A percentile compares a stretch with the other conserved stretches of the same genome.
phyloP scores from a whole-genome alignment of 2,888 invertebrate species.

The Parochlus steinenii region DNA sequence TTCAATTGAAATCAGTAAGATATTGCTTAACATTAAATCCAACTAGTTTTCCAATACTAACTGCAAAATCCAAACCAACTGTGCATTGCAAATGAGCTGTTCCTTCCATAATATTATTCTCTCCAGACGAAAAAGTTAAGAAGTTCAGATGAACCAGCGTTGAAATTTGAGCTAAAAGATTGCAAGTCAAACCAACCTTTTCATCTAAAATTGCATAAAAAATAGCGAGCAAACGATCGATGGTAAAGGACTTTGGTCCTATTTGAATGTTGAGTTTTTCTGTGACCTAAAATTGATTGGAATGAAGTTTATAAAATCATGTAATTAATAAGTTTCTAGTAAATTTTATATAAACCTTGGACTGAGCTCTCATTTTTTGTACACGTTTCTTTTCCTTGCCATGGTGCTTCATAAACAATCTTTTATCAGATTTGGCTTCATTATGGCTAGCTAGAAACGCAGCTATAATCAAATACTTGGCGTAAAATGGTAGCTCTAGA shows the following conservation, averaged over 20 bases:
- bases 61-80: slow-evolving; percentile 64
- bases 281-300: slow-evolving; percentile 21
- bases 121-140: slow-evolving; percentile 50
- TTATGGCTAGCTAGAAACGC: slow-evolving; percentile 88
- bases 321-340: too few species aligned
- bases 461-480: slow-evolving; percentile 77
- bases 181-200: slow-evolving; percentile 69
- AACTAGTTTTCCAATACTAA: slow-evolving; percentile 57
- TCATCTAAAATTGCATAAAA: slow-evolving; percentile 79
- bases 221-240: slow-evolving; percentile 71
- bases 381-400: slow-evolving; percentile 52
- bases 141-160: slow-evolving; percentile 72
- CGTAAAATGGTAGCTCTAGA: slow-evolving; percentile 72
- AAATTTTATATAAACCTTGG: too few species aligned
- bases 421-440: slow-evolving; percentile 72
- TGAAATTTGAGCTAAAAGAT: slow-evolving; percentile 72
- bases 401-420: slow-evolving; percentile 67
- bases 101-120: slow-evolving; percentile 49
- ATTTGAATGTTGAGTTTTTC: slow-evolving; percentile 48
- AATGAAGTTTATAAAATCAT: background rate
- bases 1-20: slow-evolving; percentile 43
- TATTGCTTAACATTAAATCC: slow-evolving; percentile 62
- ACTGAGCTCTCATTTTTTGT: too few species aligned
- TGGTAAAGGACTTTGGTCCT: slow-evolving; percentile 68
- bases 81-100: slow-evolving; percentile 75